Evolutionary conservation across 2,888 invertebrate species (phyloP).

Genomic region (Arctia plantaginis): DNA sequence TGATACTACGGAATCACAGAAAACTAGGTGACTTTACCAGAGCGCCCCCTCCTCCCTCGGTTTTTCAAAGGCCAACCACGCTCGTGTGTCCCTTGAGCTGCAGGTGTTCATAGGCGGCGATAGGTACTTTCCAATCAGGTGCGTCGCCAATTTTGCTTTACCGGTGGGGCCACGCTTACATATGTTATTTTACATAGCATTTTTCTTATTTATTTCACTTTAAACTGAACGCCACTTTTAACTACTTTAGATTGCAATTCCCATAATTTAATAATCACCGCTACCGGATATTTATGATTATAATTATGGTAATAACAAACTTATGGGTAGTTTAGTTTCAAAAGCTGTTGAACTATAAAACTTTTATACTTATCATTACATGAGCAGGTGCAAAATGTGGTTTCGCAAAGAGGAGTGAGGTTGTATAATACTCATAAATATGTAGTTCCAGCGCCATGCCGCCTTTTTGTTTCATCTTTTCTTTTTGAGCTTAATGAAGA

Average conservation of each 20-base stretch:
- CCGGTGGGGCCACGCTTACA: no score
- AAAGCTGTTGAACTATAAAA: conserved; percentile 1
- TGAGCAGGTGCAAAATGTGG: not conserved
- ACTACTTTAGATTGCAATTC: not conserved
- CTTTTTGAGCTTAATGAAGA: not conserved
- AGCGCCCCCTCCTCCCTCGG: no score
- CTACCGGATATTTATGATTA: not conserved
- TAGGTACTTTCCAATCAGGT: no score
- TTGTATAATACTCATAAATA: conserved; percentile 13
- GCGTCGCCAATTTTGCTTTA: no score
- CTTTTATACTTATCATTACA: conserved; percentile 7
- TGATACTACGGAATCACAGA: no score
- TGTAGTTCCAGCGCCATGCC: not conserved
- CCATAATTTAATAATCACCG: not conserved
- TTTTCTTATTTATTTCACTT: not conserved
- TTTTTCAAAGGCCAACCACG: no score
- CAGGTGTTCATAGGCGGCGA: no score
- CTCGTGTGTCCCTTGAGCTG: no score
- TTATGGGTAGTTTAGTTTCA: not conserved
- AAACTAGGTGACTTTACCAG: no score
- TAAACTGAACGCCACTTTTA: not conserved
- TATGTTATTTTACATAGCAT: no score
- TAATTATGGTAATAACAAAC: not conserved
- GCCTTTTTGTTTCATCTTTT: not conserved
- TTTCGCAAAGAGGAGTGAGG: not conserved